Percentiles rank a stretch among this genome's conserved stretches.
phyloP scores from a whole-genome alignment of 2,113 vertebrate species.

The Hippocampus comes region DNA sequence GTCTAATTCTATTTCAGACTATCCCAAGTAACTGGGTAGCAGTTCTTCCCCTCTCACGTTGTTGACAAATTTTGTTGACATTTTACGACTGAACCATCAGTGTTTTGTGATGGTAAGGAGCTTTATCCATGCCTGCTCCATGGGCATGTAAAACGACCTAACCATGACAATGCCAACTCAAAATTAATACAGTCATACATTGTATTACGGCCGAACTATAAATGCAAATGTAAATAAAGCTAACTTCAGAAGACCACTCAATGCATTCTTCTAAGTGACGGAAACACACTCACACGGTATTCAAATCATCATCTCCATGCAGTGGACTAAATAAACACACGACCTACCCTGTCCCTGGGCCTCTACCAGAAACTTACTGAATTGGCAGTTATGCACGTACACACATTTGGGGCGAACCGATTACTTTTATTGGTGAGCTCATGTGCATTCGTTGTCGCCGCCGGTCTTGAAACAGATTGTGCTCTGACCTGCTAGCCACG shows the following conservation, averaged over 20 bases:
- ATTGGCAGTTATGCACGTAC: background rate
- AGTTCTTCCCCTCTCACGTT: background rate
- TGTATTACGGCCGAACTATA: background rate
- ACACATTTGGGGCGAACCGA: constrained; percentile 20
- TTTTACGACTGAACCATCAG: background rate
- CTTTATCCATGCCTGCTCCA: too few relatives aligned
- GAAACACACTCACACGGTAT: too few relatives aligned
- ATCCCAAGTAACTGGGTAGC: background rate
- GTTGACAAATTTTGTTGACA: background rate
- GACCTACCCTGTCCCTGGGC: background rate
- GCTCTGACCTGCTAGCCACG: constrained; percentile 51
- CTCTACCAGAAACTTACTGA: background rate
- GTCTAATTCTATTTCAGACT: background rate
- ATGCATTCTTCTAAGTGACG: too few relatives aligned
- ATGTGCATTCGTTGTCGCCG: constrained; percentile 34
- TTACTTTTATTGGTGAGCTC: constrained; percentile 6
- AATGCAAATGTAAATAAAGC: background rate
- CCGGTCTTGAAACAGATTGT: constrained; percentile 42
- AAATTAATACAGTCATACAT: too few relatives aligned
- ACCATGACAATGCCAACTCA: too few relatives aligned
- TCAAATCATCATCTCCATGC: background rate
- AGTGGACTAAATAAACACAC: background rate
- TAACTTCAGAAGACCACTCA: too few relatives aligned
- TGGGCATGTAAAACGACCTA: too few relatives aligned
- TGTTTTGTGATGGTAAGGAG: background rate